A percentile compares a stretch with the other conserved stretches of the same genome.
These are phyloP conservation scores for Busseola fusca DNA, from an alignment of 2,888 invertebrate genomes.

Conservation along the genomic window DNA sequence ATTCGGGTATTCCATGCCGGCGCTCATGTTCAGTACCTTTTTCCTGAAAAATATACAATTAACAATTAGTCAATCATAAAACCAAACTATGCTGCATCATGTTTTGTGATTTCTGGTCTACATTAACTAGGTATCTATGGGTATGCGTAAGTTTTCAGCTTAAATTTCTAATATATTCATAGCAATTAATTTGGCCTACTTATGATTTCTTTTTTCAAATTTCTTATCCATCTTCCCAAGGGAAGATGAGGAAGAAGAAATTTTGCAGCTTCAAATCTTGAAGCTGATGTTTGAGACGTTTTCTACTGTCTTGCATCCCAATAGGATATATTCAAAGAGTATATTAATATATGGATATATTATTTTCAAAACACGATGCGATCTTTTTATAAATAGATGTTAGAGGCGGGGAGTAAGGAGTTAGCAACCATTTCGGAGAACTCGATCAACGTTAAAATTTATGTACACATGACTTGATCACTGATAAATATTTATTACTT, in stretches of 20 bases:
- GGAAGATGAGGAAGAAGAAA: too few relatives aligned
- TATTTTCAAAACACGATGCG: slow-evolving; percentile 11
- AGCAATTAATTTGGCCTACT: background rate
- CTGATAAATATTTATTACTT: slow-evolving; percentile 49
- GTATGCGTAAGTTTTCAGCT: background rate
- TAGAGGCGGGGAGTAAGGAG: background rate
- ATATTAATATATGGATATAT: too few relatives aligned
- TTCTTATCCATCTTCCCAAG: background rate
- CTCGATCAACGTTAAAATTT: slow-evolving; percentile 7
- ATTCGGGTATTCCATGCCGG: slow-evolving; percentile 95
- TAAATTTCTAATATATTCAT: background rate
- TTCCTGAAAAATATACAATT: slow-evolving; percentile 89
- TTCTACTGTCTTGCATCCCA: background rate
- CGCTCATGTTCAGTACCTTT: slow-evolving; percentile 95
- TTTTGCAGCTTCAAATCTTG: background rate
- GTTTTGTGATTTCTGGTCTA: background rate
- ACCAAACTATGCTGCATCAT: background rate
- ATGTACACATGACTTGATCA: slow-evolving; percentile 28
- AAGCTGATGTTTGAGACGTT: background rate
- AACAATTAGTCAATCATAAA: background rate
- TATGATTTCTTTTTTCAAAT: background rate
- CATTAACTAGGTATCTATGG: background rate
- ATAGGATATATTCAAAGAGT: too few relatives aligned
- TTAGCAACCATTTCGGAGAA: slow-evolving; percentile 32
- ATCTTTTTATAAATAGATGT: slow-evolving; percentile 11